Evolutionary conservation across 2,797 vertebrate genomes (phyloP).

Genomic region (Enteromius mattozi): DNA sequence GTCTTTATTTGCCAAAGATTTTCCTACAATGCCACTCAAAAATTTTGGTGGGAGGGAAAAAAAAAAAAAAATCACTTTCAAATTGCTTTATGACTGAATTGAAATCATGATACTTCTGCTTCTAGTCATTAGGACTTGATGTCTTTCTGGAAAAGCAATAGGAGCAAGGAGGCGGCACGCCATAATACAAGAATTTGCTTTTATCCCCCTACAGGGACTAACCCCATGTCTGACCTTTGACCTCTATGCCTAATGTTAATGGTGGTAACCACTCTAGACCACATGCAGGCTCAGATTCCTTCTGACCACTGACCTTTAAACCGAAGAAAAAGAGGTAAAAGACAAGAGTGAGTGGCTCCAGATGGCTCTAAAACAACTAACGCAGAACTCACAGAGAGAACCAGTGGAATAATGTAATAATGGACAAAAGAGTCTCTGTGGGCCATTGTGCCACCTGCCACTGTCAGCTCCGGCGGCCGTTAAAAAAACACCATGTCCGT

Average conservation of each 20-base stretch:
- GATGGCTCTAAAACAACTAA: slow-evolving; percentile 40
- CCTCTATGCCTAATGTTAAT: slow-evolving; percentile 22
- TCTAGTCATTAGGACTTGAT: not conserved
- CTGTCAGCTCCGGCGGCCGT: not conserved
- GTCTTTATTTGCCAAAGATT: not conserved
- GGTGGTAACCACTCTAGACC: slow-evolving; percentile 34
- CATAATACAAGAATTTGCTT: slow-evolving; percentile 44
- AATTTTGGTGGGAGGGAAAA: no score
- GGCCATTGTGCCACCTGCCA: slow-evolving; percentile 26
- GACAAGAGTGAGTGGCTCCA: slow-evolving; percentile 22
- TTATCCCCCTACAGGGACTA: slow-evolving; percentile 37
- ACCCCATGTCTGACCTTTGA: slow-evolving; percentile 48
- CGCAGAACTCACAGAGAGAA: not conserved
- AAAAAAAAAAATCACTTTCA: not conserved
- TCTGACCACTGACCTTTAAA: slow-evolving; percentile 42
- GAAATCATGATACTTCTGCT: slow-evolving; percentile 5
- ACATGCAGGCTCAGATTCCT: slow-evolving; percentile 26
- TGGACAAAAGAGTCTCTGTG: slow-evolving; percentile 19
- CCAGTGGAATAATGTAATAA: slow-evolving; percentile 32
- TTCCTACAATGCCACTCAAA: not conserved
- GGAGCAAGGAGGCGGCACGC: slow-evolving; percentile 31
- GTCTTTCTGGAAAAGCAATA: slow-evolving; percentile 43
- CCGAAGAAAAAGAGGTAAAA: slow-evolving; percentile 3
- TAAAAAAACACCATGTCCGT: slow-evolving; percentile 11
- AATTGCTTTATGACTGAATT: no score